Conservation (phyloP, 2,113 vertebrate species). For the Psettodes erumei region DNA sequence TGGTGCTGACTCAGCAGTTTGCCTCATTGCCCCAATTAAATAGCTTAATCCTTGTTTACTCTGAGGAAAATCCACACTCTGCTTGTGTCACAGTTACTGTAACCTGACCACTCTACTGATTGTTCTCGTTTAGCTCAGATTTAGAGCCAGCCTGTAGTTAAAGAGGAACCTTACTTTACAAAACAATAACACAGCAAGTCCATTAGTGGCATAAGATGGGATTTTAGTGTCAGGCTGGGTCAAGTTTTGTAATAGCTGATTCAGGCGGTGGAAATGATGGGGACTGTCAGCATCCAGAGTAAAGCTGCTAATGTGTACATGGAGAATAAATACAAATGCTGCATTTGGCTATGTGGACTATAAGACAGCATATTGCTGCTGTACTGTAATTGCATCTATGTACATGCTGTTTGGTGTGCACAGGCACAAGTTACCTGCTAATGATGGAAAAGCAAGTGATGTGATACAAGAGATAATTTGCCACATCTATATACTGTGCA, state of each 20-base stretch:
- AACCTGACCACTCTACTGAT: slow-evolving; percentile 42
- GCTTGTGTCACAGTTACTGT: slow-evolving; percentile 61
- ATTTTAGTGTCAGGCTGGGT: slow-evolving; percentile 33
- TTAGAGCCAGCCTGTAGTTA: slow-evolving; percentile 5
- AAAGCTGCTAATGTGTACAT: slow-evolving; percentile 13
- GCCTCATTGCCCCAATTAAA: slow-evolving; percentile 68
- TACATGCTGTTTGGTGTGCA: too few species aligned
- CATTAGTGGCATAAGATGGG: slow-evolving; percentile 41
- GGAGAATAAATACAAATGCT: slow-evolving; percentile 8
- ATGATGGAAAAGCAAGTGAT: not conserved
- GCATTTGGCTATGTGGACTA: not conserved
- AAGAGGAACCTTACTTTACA: slow-evolving; percentile 3
- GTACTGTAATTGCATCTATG: not conserved
- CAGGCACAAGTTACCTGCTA: not conserved
- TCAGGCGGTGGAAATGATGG: slow-evolving; percentile 15
- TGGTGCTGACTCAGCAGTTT: slow-evolving; percentile 62
- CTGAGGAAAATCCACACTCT: slow-evolving; percentile 50
- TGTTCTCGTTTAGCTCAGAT: slow-evolving; percentile 16
- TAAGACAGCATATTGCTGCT: not conserved
- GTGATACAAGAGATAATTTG: not conserved
- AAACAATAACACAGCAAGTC: slow-evolving; percentile 23
- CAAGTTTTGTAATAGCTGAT: slow-evolving; percentile 8
- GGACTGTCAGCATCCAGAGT: slow-evolving; percentile 6
- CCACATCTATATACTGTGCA: not conserved
- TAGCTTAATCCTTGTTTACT: slow-evolving; percentile 67